These are phyloP conservation scores for Sebastolobus altivelis DNA, from an alignment of 2,797 vertebrate species.

Conservation along the genomic window DNA sequence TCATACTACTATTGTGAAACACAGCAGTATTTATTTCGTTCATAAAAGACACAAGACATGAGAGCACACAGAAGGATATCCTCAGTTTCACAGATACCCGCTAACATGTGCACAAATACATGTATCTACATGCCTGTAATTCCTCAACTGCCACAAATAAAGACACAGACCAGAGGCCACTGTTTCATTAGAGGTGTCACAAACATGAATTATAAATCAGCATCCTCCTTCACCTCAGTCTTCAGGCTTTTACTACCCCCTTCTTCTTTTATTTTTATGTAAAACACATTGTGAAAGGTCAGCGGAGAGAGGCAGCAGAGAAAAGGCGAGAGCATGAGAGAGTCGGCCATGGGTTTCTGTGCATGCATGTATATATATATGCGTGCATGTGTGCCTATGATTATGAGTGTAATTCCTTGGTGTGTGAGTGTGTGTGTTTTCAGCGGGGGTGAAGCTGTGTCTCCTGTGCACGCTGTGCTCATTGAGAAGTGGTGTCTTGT, in stretches of 20 bases:
- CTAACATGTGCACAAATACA: neutral
- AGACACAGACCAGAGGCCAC: slow-evolving; percentile 45
- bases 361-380: slow-evolving; percentile 39
- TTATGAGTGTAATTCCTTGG: slow-evolving; percentile 44
- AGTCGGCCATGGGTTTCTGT: slow-evolving; percentile 35
- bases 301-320: slow-evolving; percentile 64
- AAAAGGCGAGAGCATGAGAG: slow-evolving; percentile 59
- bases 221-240: slow-evolving; percentile 66
- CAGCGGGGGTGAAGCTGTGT: slow-evolving; percentile 75
- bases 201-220: slow-evolving; percentile 76
- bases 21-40: neutral
- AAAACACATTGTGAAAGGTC: slow-evolving; percentile 86
- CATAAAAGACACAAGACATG: neutral
- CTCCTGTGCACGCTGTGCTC: slow-evolving; percentile 94
- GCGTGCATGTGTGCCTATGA: slow-evolving; percentile 44
- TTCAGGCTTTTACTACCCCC: slow-evolving; percentile 56
- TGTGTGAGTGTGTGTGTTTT: slow-evolving; percentile 40
- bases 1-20: neutral
- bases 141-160: slow-evolving; percentile 34
- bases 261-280: slow-evolving; percentile 81
- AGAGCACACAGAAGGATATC: neutral
- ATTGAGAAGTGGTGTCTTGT: slow-evolving; percentile 93
- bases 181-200: slow-evolving; percentile 72
- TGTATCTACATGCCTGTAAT: slow-evolving; percentile 10
- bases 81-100: slow-evolving; percentile 4